Conservation (phyloP, 2,888 invertebrate species). For the Nysson spinosus region DNA sequence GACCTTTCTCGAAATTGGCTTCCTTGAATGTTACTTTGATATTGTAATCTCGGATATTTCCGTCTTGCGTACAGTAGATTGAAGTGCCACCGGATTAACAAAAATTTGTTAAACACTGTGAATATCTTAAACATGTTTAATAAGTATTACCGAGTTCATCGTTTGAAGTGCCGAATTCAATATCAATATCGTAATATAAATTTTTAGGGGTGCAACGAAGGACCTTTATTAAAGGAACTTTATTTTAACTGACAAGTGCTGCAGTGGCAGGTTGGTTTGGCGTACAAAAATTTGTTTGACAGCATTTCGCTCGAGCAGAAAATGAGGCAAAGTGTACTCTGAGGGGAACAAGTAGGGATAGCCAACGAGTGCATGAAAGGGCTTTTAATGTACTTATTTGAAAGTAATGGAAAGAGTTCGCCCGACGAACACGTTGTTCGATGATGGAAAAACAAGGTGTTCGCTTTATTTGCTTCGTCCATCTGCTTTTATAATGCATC, state of each 20-base stretch:
- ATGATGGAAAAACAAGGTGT: conserved; percentile 57
- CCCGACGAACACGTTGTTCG: conserved; percentile 36
- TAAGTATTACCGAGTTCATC: no score
- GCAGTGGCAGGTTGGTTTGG: conserved; percentile 4
- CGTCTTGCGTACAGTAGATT: no score
- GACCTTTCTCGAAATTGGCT: no score
- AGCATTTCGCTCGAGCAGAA: conserved; percentile 6
- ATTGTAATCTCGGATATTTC: no score
- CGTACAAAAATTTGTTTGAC: conserved; percentile 27
- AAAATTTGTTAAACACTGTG: no score
- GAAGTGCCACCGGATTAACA: no score
- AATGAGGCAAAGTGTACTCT: conserved; percentile 22
- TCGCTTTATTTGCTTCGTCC: conserved; percentile 57
- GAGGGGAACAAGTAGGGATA: not conserved
- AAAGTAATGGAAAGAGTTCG: conserved; percentile 53
- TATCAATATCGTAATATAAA: no score
- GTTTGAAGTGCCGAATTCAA: no score
- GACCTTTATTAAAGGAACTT: no score
- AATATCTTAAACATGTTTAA: no score
- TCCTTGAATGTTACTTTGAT: no score
- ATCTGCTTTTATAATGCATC: conserved; percentile 57
- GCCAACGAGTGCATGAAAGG: conserved; percentile 8
- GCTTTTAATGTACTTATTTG: conserved; percentile 49
- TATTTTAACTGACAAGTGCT: conserved; percentile 39
- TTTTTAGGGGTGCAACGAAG: no score